Evolutionary conservation across 1,140 invertebrate genomes (phyloP), one percentile per base, ranked within the genome.

Genomic region (Watersipora subatra): DNA sequence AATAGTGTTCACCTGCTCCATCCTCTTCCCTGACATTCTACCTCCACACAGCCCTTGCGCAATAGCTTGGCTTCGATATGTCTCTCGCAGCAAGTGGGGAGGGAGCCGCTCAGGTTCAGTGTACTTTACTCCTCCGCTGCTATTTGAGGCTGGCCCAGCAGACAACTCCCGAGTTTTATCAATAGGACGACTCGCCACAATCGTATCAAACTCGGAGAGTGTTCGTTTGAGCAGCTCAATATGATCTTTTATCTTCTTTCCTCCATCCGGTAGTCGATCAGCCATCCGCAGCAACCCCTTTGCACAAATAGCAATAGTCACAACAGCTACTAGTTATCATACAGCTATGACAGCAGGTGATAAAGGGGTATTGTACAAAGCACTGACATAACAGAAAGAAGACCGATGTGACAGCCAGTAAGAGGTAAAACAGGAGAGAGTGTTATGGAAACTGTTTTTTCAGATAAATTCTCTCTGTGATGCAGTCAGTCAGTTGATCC

Each of bases 1-100:
- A 26, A 89, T 72, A 56, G 72, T 70, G 17, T 74, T 73, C 34
- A 84, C 81, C 69, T 87, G 73, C 34, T 72, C 65, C 58, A 80
- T 65, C 55, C 77, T 64, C 22, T 71, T 69, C 1, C 71, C 71
- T 17, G 76, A 77, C 76, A 78, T 78, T 20, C 76, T 68, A 24
- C 76, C 76, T 46, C 75, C 75, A 71, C 77, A 78, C 17, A 78
- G 62, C 27, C 70, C 70, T 71, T 72, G 71, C 7, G 71, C 70
- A 59, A 75, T 73, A 1, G 73, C 71, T 61, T 74, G 73, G 2
- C 69, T 71, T 73, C 46, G 17, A 62, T 19, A 20, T 12, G 7
- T 19, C 17, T 22, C n/a, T 22, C 57, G n/a, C 7, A 59, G n/a
- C 25, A 22, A 7, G 22, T 59, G n/a, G n/a, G 57, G 26, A 30